These are phyloP conservation scores for Anniella stebbinsi DNA, from an alignment of 2,797 vertebrate species.

Conservation along the genomic window DNA sequence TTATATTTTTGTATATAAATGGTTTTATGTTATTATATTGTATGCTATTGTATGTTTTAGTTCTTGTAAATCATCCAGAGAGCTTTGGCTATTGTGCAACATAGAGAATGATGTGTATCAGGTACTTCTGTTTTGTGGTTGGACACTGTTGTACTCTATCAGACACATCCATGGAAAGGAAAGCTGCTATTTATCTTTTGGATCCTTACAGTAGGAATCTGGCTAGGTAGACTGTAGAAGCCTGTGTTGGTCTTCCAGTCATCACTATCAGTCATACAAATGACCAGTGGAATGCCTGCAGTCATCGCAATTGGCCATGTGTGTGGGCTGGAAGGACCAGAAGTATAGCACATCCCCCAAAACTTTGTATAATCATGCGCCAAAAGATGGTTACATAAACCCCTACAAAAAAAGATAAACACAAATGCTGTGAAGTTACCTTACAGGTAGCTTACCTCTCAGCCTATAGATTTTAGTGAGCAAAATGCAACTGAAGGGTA, in stretches of 20 bases:
- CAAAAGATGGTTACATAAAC: neutral
- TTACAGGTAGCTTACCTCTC: neutral
- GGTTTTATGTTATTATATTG: no score
- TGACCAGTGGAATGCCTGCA: neutral
- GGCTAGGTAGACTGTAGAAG: neutral
- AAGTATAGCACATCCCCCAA: neutral
- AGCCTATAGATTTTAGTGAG: neutral
- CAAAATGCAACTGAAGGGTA: neutral
- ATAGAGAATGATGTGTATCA: neutral
- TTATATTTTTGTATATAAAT: no score
- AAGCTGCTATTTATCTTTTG: neutral
- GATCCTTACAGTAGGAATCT: neutral
- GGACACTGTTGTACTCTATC: neutral
- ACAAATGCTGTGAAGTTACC: neutral
- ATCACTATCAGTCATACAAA: neutral
- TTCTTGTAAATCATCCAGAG: no score
- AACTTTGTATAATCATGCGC: neutral
- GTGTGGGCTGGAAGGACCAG: neutral
- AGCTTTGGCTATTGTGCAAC: no score
- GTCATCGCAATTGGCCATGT: neutral
- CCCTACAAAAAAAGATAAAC: neutral
- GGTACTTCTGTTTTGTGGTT: neutral
- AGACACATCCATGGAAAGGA: neutral
- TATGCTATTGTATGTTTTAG: no score
- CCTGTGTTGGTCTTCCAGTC: neutral